phyloP scores from a whole-genome alignment of 1,140 invertebrate species.

The Venturia canescens region DNA sequence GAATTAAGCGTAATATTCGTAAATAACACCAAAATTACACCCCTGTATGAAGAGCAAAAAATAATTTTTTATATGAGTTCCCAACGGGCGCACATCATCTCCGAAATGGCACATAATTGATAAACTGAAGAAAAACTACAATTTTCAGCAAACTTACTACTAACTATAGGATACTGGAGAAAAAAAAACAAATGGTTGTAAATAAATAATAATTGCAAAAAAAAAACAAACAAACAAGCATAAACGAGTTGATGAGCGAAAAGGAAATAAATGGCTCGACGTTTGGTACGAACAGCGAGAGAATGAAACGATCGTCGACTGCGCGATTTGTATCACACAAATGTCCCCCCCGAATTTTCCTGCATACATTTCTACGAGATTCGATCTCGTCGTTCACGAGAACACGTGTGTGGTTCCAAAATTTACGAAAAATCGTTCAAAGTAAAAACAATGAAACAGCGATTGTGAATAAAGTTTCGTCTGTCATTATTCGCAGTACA shows the following conservation, averaged over 20 bases:
- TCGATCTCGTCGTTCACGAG: no score
- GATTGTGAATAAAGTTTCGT: not conserved
- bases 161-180: slow-evolving; percentile 65
- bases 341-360: slow-evolving; percentile 19
- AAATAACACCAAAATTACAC: slow-evolving; percentile 76
- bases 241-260: not conserved
- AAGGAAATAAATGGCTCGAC: slow-evolving; percentile 66
- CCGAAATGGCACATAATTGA: slow-evolving; percentile 69
- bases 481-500: no score
- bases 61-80: slow-evolving; percentile 76
- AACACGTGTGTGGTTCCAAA: no score
- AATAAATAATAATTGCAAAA: slow-evolving; percentile 72
- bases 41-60: slow-evolving; percentile 66
- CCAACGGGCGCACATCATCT: slow-evolving; percentile 72
- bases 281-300: slow-evolving; percentile 63
- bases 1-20: slow-evolving; percentile 60
- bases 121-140: slow-evolving; percentile 36
- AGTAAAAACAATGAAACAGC: no score
- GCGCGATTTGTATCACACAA: slow-evolving; percentile 50
- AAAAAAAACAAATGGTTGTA: slow-evolving; percentile 67
- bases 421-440: no score
- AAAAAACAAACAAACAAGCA: slow-evolving; percentile 70
- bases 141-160: slow-evolving; percentile 64
- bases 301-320: slow-evolving; percentile 48
- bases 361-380: no score